phyloP scores from a whole-genome alignment of 2,113 vertebrate genomes.

The Osmerus eperlanus region DNA sequence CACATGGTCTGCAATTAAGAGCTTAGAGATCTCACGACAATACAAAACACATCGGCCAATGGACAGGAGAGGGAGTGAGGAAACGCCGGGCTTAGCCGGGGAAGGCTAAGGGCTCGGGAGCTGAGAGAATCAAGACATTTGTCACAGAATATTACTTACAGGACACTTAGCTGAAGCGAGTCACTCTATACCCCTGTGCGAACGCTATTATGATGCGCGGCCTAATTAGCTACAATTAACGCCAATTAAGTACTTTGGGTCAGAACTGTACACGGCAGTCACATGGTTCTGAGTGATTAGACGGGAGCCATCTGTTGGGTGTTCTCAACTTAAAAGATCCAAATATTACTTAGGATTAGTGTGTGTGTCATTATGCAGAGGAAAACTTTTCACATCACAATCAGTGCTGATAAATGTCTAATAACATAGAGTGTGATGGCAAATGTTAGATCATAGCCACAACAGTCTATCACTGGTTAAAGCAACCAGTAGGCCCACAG shows the following conservation, averaged over 20 bases:
- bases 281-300: conserved; percentile 54
- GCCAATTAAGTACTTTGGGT: conserved; percentile 47
- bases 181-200: conserved; percentile 53
- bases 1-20: conserved; percentile 69
- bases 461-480: too few species aligned
- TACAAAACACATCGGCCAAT: conserved; percentile 43
- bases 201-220: conserved; percentile 50
- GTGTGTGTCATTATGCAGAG: too few species aligned
- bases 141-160: conserved; percentile 67
- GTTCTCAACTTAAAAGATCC: neutral
- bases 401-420: conserved; percentile 24
- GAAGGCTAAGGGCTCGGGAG: conserved; percentile 36
- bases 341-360: neutral
- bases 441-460: conserved; percentile 14
- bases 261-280: conserved; percentile 29
- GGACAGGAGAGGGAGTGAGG: conserved; percentile 36
- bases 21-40: conserved; percentile 55
- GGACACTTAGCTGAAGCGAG: conserved; percentile 43
- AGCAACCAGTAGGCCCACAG: too few species aligned
- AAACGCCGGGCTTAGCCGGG: conserved; percentile 63
- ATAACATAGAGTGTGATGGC: conserved; percentile 30
- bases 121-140: conserved; percentile 56
- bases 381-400: too few species aligned
- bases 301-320: conserved; percentile 49
- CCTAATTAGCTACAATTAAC: conserved; percentile 60